Conservation (phyloP, 2,888 invertebrate genomes). For the Ctenicera cuprea region DNA sequence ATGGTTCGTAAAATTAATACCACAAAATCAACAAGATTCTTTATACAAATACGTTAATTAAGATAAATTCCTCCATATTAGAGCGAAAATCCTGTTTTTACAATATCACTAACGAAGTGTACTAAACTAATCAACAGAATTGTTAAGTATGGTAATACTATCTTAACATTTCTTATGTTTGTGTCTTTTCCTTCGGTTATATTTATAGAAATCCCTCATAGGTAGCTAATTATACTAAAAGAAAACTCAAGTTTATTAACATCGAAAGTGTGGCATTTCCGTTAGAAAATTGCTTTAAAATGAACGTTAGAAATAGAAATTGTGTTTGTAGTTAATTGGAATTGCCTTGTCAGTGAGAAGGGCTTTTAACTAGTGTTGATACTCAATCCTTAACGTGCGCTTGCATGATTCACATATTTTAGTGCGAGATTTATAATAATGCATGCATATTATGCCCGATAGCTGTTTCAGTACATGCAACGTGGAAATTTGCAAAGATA, state of each 20-base stretch:
- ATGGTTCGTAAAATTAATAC: too few relatives aligned
- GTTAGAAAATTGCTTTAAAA: conserved; percentile 4
- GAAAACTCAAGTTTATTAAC: background rate
- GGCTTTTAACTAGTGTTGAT: conserved; percentile 10
- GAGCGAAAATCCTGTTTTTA: background rate
- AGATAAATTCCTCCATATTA: background rate
- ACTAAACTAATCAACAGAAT: too few relatives aligned
- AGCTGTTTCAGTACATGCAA: conserved; percentile 20
- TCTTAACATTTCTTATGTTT: too few relatives aligned
- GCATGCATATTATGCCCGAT: conserved; percentile 29
- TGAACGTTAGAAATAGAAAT: background rate
- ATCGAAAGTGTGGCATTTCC: conserved; percentile 7
- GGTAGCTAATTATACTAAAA: conserved; percentile 1
- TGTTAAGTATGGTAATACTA: too few relatives aligned
- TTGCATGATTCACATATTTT: conserved; percentile 19
- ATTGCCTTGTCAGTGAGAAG: background rate
- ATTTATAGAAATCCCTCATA: background rate
- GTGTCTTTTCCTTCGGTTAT: background rate
- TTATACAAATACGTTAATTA: too few relatives aligned
- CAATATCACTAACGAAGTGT: too few relatives aligned
- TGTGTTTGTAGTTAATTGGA: background rate
- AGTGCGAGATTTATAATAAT: conserved; percentile 21
- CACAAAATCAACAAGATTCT: too few relatives aligned
- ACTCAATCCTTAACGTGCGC: background rate
- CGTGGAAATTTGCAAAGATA: conserved; percentile 26